Evolutionary conservation across 1,140 invertebrate species (phyloP), one percentile per base, ranked within the genome.

Genomic region (Heliconius nattereri): DNA sequence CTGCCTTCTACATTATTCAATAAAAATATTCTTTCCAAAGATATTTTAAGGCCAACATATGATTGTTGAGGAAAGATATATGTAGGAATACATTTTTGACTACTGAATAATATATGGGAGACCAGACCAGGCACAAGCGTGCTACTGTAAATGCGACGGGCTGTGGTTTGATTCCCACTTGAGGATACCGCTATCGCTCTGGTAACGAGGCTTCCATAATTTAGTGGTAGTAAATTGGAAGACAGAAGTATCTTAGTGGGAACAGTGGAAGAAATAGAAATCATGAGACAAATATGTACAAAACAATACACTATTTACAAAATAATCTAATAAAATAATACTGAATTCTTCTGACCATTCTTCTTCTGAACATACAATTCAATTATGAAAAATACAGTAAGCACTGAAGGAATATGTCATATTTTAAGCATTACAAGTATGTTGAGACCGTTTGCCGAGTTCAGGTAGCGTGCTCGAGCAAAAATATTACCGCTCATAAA

Each of bases 401-500:
- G 49, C 0, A 52, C 26, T 35, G 13, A 35, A 71, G 23, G 40
- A 77, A 54, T 71, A 66, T 32, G 66, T 40, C 37, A 40, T 77
- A 77, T 71, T 77, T 71, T 71, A 77, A 77, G 66, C 57, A 77
- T 77, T 77, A 71, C 75, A 37, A 77, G 75, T 77, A 71, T 71
- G 75, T 77, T 77, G 75, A 77, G 71, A 77, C 23, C 60, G 79
- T 81, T 81, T 81, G 77, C 74, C 54, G 80, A 77, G 77, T 81
- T 78, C 77, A 73, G 76, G 73, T 80, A 80, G 73, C 79, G 75
- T 81, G 71, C 79, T 76, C 76, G 72, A 75, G 75, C 75, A 76
- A 81, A 76, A 81, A 81, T 81, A 81, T 81, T 82, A 84, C 83
- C 72, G 73, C 81, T 80, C 81, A 82, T 84, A 84, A 84, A 84